Conservation (phyloP, 2,113 vertebrate species). For the Corythornis cristatus region DNA sequence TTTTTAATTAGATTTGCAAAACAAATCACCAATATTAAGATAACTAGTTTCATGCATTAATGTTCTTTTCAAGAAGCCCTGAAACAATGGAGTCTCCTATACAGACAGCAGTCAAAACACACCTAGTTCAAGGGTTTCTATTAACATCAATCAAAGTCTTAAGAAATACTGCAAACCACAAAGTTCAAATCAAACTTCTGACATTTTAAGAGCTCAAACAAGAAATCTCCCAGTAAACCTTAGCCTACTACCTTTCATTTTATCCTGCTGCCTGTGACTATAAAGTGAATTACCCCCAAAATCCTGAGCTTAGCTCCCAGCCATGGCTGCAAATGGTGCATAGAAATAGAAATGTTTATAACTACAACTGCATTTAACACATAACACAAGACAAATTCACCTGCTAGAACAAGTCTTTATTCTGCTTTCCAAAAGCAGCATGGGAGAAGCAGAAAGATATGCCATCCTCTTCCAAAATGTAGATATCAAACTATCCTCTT, state of each 20-base stretch:
- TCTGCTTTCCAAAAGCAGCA: not conserved
- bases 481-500: not conserved
- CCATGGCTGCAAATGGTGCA: not conserved
- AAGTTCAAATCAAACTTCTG: not conserved
- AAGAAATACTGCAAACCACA: not conserved
- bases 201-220: not conserved
- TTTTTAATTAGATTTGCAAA: not conserved
- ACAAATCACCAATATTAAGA: not conserved
- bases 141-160: not conserved
- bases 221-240: not conserved
- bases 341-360: not conserved
- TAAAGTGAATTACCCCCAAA: not conserved
- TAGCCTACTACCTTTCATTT: not conserved
- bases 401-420: not conserved
- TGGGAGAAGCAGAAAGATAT: not conserved
- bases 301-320: not conserved
- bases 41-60: accelerated
- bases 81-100: not conserved
- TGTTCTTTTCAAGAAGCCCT: not conserved
- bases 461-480: not conserved
- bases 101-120: not conserved
- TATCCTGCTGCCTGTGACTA: not conserved
- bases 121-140: not conserved
- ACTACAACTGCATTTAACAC: not conserved
- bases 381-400: not conserved